Conservation (phyloP, 2,888 invertebrate genomes). For the Lepetodrilus schrolli region DNA sequence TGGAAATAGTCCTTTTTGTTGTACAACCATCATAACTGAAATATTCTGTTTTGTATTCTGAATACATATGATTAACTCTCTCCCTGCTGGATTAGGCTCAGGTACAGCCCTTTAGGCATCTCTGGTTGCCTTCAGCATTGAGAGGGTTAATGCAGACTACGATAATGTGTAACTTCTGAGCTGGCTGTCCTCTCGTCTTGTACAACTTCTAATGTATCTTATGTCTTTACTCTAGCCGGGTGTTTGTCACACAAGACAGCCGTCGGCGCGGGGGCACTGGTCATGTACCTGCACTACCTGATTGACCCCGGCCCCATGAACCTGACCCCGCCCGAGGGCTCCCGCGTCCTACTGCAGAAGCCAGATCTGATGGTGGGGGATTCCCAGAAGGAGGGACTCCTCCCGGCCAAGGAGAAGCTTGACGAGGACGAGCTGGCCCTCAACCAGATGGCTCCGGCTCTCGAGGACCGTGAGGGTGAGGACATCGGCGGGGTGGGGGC, state of each 20-base stretch:
- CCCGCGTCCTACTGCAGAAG: constrained; percentile 28
- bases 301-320: constrained; percentile 56
- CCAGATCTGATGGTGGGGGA: constrained; percentile 27
- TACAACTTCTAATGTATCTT: no score
- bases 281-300: constrained; percentile 67
- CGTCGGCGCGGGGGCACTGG: constrained; percentile 71
- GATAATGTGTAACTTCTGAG: no score
- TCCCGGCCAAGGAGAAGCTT: constrained; percentile 44
- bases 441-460: constrained; percentile 45
- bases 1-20: no score
- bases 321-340: constrained; percentile 33
- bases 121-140: no score
- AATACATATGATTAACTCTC: no score
- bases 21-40: no score
- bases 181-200: no score
- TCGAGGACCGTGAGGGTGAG: constrained; percentile 47
- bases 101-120: no score
- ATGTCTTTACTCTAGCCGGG: constrained; percentile 63
- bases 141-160: no score
- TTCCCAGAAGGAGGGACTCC: constrained; percentile 37
- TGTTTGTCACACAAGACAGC: constrained; percentile 73
- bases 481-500: constrained; percentile 44
- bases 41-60: no score
- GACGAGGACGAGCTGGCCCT: constrained; percentile 50
- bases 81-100: no score